These are phyloP conservation scores for Periplaneta americana DNA, from an alignment of 1,140 invertebrate species.

Conservation along the genomic window DNA sequence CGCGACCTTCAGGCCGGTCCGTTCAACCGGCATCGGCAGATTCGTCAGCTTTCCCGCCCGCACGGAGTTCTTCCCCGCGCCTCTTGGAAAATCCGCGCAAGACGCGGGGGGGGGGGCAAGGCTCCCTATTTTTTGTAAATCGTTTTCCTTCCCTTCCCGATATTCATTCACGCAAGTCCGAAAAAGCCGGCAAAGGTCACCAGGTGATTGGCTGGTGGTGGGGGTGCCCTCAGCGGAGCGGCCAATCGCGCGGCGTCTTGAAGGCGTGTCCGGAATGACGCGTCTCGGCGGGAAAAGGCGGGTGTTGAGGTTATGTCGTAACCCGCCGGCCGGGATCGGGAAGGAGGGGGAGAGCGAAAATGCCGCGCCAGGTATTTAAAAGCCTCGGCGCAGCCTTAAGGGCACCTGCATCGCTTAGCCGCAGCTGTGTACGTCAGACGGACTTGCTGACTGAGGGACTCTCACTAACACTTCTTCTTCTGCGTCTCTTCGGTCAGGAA, in stretches of 20 bases:
- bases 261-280: not conserved
- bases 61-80: too few relatives aligned
- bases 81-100: too few relatives aligned
- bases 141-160: not conserved
- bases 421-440: not conserved
- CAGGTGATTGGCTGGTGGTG: not conserved
- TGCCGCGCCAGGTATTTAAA: not conserved
- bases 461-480: not conserved
- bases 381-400: not conserved
- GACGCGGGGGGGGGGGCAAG: too few relatives aligned
- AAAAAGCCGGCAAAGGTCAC: not conserved
- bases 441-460: not conserved
- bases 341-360: not conserved
- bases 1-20: too few relatives aligned
- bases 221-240: not conserved
- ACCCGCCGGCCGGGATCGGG: not conserved
- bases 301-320: not conserved
- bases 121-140: too few relatives aligned
- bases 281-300: not conserved
- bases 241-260: not conserved
- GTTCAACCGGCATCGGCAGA: too few relatives aligned
- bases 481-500: not conserved
- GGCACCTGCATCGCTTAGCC: not conserved
- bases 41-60: too few relatives aligned
- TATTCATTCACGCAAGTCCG: not conserved